Evolutionary conservation across 1,140 invertebrate genomes (phyloP), one percentile per base, ranked within the genome.

Genomic region (Halictus rubicundus): DNA sequence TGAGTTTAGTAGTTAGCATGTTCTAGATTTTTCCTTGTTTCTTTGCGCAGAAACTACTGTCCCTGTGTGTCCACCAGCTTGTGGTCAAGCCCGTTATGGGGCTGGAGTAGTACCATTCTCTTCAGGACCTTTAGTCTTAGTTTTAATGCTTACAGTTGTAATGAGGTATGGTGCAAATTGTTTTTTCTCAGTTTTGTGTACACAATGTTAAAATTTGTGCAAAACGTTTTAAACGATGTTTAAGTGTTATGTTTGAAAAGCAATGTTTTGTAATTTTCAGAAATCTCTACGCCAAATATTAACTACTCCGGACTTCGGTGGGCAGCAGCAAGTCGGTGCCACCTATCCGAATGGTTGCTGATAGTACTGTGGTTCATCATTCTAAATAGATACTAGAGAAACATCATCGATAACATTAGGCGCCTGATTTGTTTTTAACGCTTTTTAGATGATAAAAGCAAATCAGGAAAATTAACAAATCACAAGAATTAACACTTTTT

Each of bases 1-100:
- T 76, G 19, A 46, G 60, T 71, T 76, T 10, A 5, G 88, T 90
- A 90, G 87, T 32, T 42, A 75, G 92, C 92, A 93, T 93, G 92
- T 87, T 84, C 82, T 92, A 90, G 89, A 90, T 86, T 87, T 88
- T 90, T 87, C 83, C 84, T 85, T 88, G 71, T 89, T 89, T 91
- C 80, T 92, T 91, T 93, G 90, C 91, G 89, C 95, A 97, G 97
- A 98, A 95, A 97, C 97, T 68, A 96, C 97, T 90, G 97, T 98
- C 80, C 97, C 97, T 78, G 96, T 98, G 87, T 98, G 97, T 91
- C 97, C 97, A 85, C 97, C 97, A 84, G 97, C 97, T 88, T 98
- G 97, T 94, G 96, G 96, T 57, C 95, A 96, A 92, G 94, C 95
- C 68, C 93, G 94, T 70, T 96, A 95, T 89, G 95, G 94, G 82